These are phyloP conservation scores for Arrhopalites spinosus DNA, from an alignment of 2,888 invertebrate genomes.

Conservation along the genomic window DNA sequence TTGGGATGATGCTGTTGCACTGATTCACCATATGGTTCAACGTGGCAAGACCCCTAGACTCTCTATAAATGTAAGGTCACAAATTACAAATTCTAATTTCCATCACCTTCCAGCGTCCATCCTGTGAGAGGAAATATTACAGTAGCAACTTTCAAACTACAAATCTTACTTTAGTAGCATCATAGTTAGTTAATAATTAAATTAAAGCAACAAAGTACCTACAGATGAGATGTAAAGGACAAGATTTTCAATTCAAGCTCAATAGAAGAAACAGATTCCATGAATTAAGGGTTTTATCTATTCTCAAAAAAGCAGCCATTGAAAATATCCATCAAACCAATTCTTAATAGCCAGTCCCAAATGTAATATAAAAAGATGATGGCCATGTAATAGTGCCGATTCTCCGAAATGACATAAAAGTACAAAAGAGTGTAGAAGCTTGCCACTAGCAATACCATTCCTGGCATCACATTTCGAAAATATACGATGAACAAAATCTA, in stretches of 20 bases:
- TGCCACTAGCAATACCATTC: not conserved
- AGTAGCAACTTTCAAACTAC: not conserved
- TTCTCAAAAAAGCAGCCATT: not conserved
- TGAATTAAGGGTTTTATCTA: not conserved
- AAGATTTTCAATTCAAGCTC: not conserved
- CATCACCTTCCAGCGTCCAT: not conserved
- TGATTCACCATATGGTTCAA: slow-evolving; percentile 44
- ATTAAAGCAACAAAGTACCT: not conserved
- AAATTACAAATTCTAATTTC: not conserved
- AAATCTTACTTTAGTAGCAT: not conserved
- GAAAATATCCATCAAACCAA: not conserved
- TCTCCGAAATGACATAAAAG: not conserved
- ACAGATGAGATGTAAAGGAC: not conserved
- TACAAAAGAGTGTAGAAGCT: not conserved
- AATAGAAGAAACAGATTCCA: not conserved
- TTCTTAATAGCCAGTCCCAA: not conserved
- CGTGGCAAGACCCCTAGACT: slow-evolving; percentile 25
- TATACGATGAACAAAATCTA: not conserved
- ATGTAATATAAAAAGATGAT: not conserved
- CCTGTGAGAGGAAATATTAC: not conserved
- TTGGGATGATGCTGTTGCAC: slow-evolving; percentile 49
- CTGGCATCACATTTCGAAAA: not conserved
- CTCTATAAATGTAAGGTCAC: not conserved
- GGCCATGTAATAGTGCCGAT: not conserved
- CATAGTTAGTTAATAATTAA: not conserved